Conservation (phyloP, 2,797 vertebrate species). For the Rhabdophis nuchalis region DNA sequence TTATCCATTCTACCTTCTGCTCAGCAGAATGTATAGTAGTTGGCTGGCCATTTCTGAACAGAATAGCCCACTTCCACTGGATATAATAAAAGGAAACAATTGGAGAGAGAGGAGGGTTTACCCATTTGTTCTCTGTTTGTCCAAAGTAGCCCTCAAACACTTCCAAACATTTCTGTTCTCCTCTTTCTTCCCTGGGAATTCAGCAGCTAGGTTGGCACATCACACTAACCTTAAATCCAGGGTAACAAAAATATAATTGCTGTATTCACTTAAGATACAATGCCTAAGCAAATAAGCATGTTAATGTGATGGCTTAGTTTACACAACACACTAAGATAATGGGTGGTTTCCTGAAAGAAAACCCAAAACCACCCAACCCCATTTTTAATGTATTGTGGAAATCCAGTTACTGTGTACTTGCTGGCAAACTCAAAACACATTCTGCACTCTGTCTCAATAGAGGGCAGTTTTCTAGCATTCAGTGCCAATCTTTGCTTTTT, state of each 20-base stretch:
- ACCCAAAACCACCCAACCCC: background rate
- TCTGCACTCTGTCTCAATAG: background rate
- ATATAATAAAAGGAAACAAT: background rate
- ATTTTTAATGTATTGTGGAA: background rate
- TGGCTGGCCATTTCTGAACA: background rate
- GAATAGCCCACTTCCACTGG: background rate
- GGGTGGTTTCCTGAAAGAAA: background rate
- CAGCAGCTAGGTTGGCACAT: background rate
- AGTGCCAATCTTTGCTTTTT: background rate
- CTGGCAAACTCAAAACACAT: background rate
- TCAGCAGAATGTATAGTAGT: background rate
- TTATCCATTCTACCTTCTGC: background rate
- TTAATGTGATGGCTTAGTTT: background rate
- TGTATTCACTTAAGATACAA: background rate
- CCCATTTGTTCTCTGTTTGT: background rate
- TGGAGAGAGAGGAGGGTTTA: no score
- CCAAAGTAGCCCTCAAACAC: background rate
- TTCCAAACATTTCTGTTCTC: background rate
- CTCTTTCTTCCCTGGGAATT: background rate
- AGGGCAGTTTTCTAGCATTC: background rate
- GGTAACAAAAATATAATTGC: background rate
- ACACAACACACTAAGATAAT: background rate
- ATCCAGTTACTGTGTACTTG: background rate
- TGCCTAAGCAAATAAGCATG: background rate
- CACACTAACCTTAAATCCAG: background rate